Percentiles rank a stretch among this genome's conserved stretches.
Evolutionary conservation across 2,113 vertebrate genomes (phyloP).

Genomic region (Catharus minimus): DNA sequence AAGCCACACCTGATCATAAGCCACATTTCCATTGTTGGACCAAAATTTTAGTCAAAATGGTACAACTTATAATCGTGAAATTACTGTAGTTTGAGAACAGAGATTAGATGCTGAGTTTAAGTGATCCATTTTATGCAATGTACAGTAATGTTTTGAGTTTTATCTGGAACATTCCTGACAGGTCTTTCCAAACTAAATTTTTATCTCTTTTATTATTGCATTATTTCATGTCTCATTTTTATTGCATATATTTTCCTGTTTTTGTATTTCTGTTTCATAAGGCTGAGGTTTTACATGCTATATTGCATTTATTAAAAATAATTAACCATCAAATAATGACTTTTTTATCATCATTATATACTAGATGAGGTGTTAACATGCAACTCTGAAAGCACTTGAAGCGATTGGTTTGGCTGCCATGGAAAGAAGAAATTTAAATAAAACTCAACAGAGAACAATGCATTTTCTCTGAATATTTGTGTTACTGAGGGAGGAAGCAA

Average conservation of each 20-base stretch:
- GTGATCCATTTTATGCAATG: neutral
- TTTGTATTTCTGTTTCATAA: conserved; percentile 1
- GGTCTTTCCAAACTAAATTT: conserved; percentile 24
- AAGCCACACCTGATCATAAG: no score
- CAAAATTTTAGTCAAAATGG: no score
- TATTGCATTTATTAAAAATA: conserved; percentile 3
- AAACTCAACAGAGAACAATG: conserved; percentile 13
- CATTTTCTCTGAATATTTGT: conserved; percentile 7
- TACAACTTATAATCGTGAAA: no score
- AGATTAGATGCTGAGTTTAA: neutral
- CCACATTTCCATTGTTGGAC: no score
- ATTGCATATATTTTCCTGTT: neutral
- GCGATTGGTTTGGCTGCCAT: neutral
- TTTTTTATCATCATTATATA: neutral
- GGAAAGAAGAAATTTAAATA: conserved; percentile 32
- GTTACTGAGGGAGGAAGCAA: neutral
- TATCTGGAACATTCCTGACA: conserved; percentile 25
- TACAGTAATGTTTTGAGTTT: neutral
- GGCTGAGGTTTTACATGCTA: neutral
- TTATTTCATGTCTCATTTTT: neutral
- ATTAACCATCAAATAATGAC: neutral
- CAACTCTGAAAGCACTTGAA: conserved; percentile 2
- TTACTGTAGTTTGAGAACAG: neutral
- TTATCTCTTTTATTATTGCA: neutral
- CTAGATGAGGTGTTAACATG: neutral